Percentiles rank a stretch among this genome's conserved stretches.
Conservation (phyloP, 2,888 invertebrate genomes). For the Spodoptera littoralis region DNA sequence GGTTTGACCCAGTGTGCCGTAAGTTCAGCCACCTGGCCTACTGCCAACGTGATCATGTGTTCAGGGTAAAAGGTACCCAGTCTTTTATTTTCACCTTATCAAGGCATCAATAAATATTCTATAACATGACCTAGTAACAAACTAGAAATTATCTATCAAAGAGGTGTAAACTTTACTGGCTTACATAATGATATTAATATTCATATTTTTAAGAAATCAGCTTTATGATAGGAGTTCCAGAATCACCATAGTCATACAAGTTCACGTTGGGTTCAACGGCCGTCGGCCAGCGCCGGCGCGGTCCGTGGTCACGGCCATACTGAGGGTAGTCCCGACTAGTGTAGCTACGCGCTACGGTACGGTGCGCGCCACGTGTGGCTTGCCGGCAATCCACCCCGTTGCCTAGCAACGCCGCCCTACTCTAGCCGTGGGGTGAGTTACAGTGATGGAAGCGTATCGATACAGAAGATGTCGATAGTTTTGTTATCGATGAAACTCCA, state of each 20-base stretch:
- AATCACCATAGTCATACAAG: not conserved
- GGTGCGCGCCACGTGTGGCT: constrained; percentile 50
- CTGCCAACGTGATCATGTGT: constrained; percentile 6
- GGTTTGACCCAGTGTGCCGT: too few relatives aligned
- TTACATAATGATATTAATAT: too few relatives aligned
- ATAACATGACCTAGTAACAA: too few relatives aligned
- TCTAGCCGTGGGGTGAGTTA: constrained; percentile 39
- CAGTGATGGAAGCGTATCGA: constrained; percentile 61
- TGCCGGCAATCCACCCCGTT: constrained; percentile 63
- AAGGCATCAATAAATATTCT: too few relatives aligned
- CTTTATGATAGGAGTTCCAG: not conserved
- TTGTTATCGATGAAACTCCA: constrained; percentile 51
- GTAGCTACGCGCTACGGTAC: too few relatives aligned
- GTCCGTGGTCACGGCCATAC: constrained; percentile 43
- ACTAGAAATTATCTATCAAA: too few relatives aligned
- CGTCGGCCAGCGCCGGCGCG: too few relatives aligned
- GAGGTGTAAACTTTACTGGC: too few relatives aligned
- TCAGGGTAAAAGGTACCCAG: too few relatives aligned
- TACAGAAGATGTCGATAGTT: constrained; percentile 52
- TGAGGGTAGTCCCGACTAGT: constrained; percentile 10
- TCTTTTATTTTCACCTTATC: too few relatives aligned
- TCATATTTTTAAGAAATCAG: too few relatives aligned
- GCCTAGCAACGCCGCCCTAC: constrained; percentile 69
- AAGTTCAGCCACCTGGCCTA: constrained; percentile 12
- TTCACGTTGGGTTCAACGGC: not conserved